Evolutionary conservation across 37 sponge, comb jelly and placozoan genomes (phyloP).

Genomic region (Ephydatia muelleri): DNA sequence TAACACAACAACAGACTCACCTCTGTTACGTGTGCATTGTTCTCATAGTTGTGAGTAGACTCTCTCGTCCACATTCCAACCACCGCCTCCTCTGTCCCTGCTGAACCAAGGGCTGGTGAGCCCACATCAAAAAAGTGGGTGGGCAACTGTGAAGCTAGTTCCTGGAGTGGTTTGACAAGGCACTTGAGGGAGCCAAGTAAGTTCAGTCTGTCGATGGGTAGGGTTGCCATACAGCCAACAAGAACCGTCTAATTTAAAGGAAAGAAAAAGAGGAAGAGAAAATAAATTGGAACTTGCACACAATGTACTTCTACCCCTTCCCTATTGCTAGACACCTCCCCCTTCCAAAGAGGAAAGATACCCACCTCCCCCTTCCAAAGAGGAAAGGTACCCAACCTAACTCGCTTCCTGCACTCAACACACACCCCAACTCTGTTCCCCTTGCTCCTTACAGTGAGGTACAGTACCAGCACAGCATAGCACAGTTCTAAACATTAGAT

Average conservation of each 20-base stretch:
- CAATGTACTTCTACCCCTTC: no score
- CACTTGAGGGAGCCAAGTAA: conserved; percentile 30
- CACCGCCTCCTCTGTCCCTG: conserved; percentile 18
- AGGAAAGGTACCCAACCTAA: background rate
- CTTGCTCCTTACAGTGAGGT: background rate
- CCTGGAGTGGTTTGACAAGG: conserved; percentile 15
- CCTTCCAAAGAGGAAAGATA: no score
- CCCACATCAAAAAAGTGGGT: conserved; percentile 10
- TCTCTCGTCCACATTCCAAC: conserved; percentile 60
- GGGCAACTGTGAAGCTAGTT: background rate
- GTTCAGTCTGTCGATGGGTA: conserved; percentile 3
- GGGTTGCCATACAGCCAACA: background rate
- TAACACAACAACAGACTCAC: conserved; percentile 11
- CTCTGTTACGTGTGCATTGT: conserved; percentile 47
- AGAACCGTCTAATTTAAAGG: conserved; percentile 14
- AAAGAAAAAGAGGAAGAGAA: background rate
- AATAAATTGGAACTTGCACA: no score
- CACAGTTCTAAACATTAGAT: background rate
- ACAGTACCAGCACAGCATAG: background rate
- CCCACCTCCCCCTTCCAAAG: no score
- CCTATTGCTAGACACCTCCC: no score
- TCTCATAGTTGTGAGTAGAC: conserved; percentile 78
- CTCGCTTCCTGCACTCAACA: no score
- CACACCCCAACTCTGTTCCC: background rate
- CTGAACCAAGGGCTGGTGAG: background rate